phyloP scores from a whole-genome alignment of 2,888 invertebrate species.

The Dinocampus coccinellae region DNA sequence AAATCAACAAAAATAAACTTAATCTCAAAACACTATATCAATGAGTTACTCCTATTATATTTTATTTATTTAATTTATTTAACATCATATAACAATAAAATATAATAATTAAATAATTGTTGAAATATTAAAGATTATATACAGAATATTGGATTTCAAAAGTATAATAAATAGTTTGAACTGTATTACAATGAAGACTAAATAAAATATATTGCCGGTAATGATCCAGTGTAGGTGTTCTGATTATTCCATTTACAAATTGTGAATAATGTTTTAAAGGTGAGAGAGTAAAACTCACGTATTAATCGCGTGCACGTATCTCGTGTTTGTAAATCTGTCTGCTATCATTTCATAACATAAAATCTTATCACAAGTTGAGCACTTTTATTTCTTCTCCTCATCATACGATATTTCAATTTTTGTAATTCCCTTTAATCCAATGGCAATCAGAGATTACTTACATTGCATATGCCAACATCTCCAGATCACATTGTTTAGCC shows the following conservation, averaged over 20 bases:
- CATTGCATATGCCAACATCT: slow-evolving; percentile 99
- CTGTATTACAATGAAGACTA: slow-evolving; percentile 24
- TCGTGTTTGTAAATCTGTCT: slow-evolving; percentile 43
- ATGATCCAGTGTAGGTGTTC: not conserved
- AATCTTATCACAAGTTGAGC: not conserved
- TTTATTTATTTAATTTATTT: not conserved
- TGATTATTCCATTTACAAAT: not conserved
- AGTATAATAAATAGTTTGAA: not conserved
- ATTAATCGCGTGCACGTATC: slow-evolving; percentile 41
- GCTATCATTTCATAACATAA: slow-evolving; percentile 17
- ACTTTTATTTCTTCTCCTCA: slow-evolving; percentile 9
- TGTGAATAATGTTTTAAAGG: not conserved
- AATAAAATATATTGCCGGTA: not conserved
- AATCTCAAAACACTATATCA: not conserved
- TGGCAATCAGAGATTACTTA: slow-evolving; percentile 70
- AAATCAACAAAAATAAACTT: not conserved
- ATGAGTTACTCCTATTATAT: not conserved
- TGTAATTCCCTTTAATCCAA: slow-evolving; percentile 15
- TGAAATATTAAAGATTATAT: not conserved
- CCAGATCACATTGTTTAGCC: slow-evolving; percentile 99
- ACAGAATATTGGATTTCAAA: slow-evolving; percentile 1
- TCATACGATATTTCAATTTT: slow-evolving; percentile 2
- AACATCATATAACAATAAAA: not conserved
- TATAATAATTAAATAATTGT: not conserved
- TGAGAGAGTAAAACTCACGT: slow-evolving; percentile 34